Conservation (phyloP, 2,888 invertebrate genomes). For the Protula sp. region DNA sequence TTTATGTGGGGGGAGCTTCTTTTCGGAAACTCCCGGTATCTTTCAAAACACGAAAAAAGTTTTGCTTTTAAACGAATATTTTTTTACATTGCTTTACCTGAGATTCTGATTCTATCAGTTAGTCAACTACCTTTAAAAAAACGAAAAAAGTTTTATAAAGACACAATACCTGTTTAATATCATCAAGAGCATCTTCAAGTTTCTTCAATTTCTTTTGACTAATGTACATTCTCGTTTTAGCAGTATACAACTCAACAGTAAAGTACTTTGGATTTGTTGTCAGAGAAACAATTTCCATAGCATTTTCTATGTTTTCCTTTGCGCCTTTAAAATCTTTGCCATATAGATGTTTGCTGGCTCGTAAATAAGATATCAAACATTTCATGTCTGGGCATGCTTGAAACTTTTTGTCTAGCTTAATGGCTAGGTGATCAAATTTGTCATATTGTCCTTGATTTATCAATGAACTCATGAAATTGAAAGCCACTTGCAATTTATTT, state of each 20-base stretch:
- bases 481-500: too few relatives aligned
- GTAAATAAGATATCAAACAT: background rate
- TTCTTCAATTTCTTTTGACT: constrained; percentile 25
- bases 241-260: constrained; percentile 23
- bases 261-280: constrained; percentile 26
- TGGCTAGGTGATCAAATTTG: constrained; percentile 18
- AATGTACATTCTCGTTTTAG: constrained; percentile 27
- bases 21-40: too few relatives aligned
- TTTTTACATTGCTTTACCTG: too few relatives aligned
- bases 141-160: too few relatives aligned
- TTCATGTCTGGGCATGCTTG: background rate
- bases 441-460: constrained; percentile 26
- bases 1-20: too few relatives aligned
- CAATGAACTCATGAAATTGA: constrained; percentile 23
- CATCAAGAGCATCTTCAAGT: constrained; percentile 20
- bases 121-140: too few relatives aligned
- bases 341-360: background rate
- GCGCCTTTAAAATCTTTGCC: background rate
- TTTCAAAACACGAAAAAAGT: too few relatives aligned
- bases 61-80: too few relatives aligned
- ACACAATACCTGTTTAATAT: constrained; percentile 27
- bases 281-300: constrained; percentile 21
- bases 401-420: background rate
- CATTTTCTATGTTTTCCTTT: constrained; percentile 2
- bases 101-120: too few relatives aligned